Evolutionary conservation across 2,797 vertebrate species (phyloP).

Genomic region (Cuculus canorus): DNA sequence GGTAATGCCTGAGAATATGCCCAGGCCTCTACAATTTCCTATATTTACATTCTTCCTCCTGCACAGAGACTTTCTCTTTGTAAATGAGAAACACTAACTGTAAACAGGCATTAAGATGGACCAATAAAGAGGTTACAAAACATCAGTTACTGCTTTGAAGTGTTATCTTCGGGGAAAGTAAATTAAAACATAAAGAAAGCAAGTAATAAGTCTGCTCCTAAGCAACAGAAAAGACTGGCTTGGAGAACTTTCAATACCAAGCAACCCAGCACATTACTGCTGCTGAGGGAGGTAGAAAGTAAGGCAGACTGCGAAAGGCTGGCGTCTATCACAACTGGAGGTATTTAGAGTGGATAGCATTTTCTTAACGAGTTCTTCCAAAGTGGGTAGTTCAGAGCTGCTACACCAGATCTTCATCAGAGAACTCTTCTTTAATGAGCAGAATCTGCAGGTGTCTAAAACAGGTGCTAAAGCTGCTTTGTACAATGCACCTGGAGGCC

Average conservation of each 20-base stretch:
- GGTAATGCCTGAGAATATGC: neutral
- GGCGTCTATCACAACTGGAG: neutral
- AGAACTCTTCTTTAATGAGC: neutral
- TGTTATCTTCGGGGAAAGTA: slow-evolving; percentile 39
- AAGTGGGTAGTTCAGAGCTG: neutral
- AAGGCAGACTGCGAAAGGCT: neutral
- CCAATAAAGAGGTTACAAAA: slow-evolving; percentile 33
- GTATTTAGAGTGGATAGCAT: neutral
- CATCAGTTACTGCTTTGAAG: slow-evolving; percentile 39
- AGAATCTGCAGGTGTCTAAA: neutral
- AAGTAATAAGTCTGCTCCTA: slow-evolving; percentile 11
- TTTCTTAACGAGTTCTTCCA: neutral
- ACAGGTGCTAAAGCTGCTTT: neutral
- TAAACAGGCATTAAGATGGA: slow-evolving; percentile 32
- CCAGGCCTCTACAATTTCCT: neutral
- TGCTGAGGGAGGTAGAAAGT: neutral
- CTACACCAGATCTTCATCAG: neutral
- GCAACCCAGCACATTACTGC: neutral
- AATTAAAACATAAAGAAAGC: slow-evolving; percentile 48
- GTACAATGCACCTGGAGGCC: neutral
- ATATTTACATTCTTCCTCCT: neutral
- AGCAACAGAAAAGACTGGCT: neutral
- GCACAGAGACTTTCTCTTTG: neutral
- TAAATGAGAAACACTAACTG: neutral
- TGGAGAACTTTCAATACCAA: neutral